These are phyloP conservation scores for Melipona beecheii DNA, from an alignment of 2,888 invertebrate genomes.

Conservation along the genomic window DNA sequence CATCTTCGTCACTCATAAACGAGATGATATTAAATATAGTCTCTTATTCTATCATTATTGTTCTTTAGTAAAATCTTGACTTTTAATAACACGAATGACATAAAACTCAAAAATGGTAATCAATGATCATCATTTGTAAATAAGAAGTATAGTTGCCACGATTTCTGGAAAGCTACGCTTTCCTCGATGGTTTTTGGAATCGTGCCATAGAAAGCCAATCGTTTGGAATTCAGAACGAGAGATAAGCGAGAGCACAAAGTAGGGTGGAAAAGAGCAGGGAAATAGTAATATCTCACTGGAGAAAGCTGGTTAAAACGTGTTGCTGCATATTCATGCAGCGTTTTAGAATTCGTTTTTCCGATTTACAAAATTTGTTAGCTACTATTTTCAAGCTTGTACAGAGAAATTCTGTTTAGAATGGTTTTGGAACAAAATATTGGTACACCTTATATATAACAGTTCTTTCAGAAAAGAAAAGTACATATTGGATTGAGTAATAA, in stretches of 20 bases:
- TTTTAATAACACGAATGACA: too few relatives aligned
- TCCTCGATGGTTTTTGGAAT: conserved; percentile 20
- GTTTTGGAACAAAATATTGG: not conserved
- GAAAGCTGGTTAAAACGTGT: conserved; percentile 42
- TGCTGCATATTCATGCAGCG: not conserved
- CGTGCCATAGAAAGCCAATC: conserved; percentile 35
- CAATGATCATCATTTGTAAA: not conserved
- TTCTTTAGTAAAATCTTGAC: too few relatives aligned
- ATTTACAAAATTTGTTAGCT: not conserved
- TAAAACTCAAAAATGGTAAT: not conserved
- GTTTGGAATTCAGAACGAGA: conserved; percentile 39
- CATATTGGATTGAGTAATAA: not conserved
- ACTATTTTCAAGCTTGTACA: not conserved
- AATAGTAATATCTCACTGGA: conserved; percentile 33
- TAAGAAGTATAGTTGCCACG: not conserved
- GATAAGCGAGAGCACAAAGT: not conserved
- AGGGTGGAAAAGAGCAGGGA: conserved; percentile 4
- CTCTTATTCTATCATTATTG: too few relatives aligned
- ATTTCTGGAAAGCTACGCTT: not conserved
- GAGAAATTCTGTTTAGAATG: not conserved
- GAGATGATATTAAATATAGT: too few relatives aligned
- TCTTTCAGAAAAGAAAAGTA: too few relatives aligned
- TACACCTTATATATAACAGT: too few relatives aligned
- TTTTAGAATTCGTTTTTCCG: not conserved
- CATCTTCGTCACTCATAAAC: too few relatives aligned